Base-by-base conservation (phyloP, 2,888 invertebrate species). In the Stramonita haemastoma region DNA sequence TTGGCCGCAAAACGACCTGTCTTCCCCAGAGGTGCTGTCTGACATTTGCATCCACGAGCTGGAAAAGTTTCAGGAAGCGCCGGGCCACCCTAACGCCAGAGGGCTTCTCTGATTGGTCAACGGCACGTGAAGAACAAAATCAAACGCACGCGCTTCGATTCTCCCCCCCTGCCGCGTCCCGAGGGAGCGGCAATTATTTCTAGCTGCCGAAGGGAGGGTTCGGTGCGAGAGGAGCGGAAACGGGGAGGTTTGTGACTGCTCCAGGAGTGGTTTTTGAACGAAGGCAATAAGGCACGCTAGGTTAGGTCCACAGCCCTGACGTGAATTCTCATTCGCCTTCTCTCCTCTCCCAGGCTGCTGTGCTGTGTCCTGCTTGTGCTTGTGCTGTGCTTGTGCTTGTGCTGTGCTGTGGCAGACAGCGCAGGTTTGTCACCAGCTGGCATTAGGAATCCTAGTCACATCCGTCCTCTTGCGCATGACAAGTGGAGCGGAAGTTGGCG, bases 81-180 rank as follows among this genome's bases (percentile, higher is more conserved):
- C 87, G 46, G 46, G 87, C 87, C 15, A 73, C 56, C 73, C n/a
- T n/a, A 17, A 86, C 81, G 85, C 60, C 89, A 87, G 60, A 36
- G 70, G 90, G 89, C 86, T 86, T 36, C 77, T 91, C 90, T 91
- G 90, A 91, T 91, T 91, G 90, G 90, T 87, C 89, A 87, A 56
- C 89, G 89, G 89, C 91, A 90, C 91, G 90, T 90, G 91, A 90
- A 83, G 60, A 86, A 85, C 83, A 83, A 89, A 90, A 90, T 90
- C 91, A 91, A 90, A 90, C 89, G 89, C 90, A 90, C 89, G 89
- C 89, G 89, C 89, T 29, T 32, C 83, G 57, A 56, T 66, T 57
- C 88, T 83, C 83, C n/a, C n/a, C 88, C 88, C 57, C 60, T 57
- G 57, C 81, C 5, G 83, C 13, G 60, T 34, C 66, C 36, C 22